Base-by-base conservation (phyloP, 2,797 vertebrate species). In the Enteromius thamalakanensis region DNA sequence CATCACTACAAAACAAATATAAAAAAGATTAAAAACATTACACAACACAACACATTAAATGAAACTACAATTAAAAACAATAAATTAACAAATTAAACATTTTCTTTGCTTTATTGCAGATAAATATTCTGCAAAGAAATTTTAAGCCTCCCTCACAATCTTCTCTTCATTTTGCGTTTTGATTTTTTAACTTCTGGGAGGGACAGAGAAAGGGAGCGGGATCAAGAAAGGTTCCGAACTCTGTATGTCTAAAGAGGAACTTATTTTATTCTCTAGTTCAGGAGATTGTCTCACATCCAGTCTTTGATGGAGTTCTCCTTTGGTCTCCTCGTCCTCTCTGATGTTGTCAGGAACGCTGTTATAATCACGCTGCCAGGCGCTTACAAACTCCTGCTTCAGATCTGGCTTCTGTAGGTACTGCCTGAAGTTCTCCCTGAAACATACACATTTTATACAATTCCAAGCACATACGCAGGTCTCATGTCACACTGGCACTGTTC, bases 261-360 rank as follows among this genome's bases (percentile, higher is more conserved):
- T 5, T 9, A 0, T 21, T 47, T 10, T 40, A 29, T 10, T 4
- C 15, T 1, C 23, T 11, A 5, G 45, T 40, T 32, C 9, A 42
- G 26, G 40, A 47, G 23, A 7, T 29, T 68, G 53, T 8, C 62
- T 47, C 21, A 99, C 98, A 77, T 96, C 95, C 64, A 97, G 90
- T 89, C 96, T 95, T 84, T 96, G 95, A 82, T 98, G 96, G 34
- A 97, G 91, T 81, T 99, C 98, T 79, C 95, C 95, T 92, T 96
- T 97, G 67, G 94, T 96, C 82, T 98, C 97, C 21, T 96, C 94
- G 0, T 98, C 96, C 1, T 95, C 91, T 91, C 94, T 94, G 87
- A 97, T 90, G 79, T 97, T 96, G 23, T 96, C 94, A 32, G 93
- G 69, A 40, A 97, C 37, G 51, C 91, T 94, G 92, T 98, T 98